Evolutionary conservation across 2,888 invertebrate genomes (phyloP), one percentile per base, ranked within the genome.

Genomic region (Microctonus brassicae): DNA sequence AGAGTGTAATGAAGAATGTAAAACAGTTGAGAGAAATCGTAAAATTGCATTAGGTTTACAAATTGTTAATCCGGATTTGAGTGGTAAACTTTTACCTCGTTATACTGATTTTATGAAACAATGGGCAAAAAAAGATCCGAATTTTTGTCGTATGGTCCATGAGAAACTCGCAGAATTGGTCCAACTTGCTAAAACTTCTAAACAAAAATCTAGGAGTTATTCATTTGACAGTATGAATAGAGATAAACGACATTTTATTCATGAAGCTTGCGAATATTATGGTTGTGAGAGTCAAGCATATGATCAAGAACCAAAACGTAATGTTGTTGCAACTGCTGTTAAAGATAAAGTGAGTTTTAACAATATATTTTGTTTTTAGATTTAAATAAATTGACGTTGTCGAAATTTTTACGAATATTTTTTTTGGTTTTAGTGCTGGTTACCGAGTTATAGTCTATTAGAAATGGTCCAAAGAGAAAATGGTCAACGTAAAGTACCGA

Each of bases 191-290:
- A 96, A 97, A 88, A 94, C 94, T 89, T 93, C 94, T 7, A 95
- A 95, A 79, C 95, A 95, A 83, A 92, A 93, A 81, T 94, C 93
- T 0, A 91, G 94, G 0, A 93, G 94, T 79, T 94, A 95, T 86
- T 95, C 97, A 10, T 98, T 98, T 88, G 95, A 95, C 20, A 93
- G 94, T 1, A 97, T 98, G 97, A 97, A 97, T 88, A 91, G 95
- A 57, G 96, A 96, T 80, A 97, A 97, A 87, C 91, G 98, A 0
- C 94, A 95, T 83, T 92, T 98, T 82, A 93, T 99, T 10, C 98
- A 98, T 88, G 98, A 99, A 86, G 92, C 97, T 86, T 97, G 97
- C 80, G 95, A 96, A 83, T 95, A 95, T 88, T 99, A 98, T 89
- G 97, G 97, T 52, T 95, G 97, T 80, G 94, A 96, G 83, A 95